Percentiles rank a stretch among this genome's conserved stretches.
Evolutionary conservation across 2,888 invertebrate genomes (phyloP).

Genomic region (Megastigmus dorsalis): DNA sequence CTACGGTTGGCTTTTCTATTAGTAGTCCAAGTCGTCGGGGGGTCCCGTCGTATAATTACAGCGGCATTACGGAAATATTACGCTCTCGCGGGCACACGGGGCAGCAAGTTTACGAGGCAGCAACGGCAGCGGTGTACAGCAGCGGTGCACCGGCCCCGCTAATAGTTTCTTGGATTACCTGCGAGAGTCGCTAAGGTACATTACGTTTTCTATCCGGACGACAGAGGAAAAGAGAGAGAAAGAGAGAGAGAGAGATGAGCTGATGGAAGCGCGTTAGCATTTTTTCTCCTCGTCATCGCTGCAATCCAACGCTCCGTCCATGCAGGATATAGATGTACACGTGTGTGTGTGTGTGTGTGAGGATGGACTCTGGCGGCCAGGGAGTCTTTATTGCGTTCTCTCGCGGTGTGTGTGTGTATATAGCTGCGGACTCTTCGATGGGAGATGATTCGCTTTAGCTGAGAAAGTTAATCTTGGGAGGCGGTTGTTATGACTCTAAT

Average conservation of each 20-base stretch:
- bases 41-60: constrained; percentile 35
- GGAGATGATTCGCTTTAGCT: not conserved
- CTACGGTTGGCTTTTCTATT: constrained; percentile 48
- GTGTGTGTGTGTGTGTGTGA: too few relatives aligned
- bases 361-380: not conserved
- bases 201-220: constrained; percentile 33
- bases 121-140: too few relatives aligned
- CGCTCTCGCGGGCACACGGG: constrained; percentile 42
- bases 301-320: too few relatives aligned
- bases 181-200: constrained; percentile 28
- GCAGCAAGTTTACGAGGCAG: constrained; percentile 55
- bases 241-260: not conserved
- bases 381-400: constrained; percentile 8
- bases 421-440: not conserved
- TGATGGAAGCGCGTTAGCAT: constrained; percentile 36
- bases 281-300: constrained; percentile 27
- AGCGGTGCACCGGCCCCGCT: constrained; percentile 47
- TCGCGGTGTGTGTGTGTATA: too few relatives aligned
- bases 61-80: constrained; percentile 39
- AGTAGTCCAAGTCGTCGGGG: constrained; percentile 6
- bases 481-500: not conserved
- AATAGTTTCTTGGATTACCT: constrained; percentile 60
- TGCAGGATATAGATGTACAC: not conserved
- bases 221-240: not conserved
- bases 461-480: not conserved